A percentile compares a stretch with the other conserved stretches of the same genome.
Conservation (phyloP, 92 coral and sea anemone species). For the Epizoanthus scotinus region DNA sequence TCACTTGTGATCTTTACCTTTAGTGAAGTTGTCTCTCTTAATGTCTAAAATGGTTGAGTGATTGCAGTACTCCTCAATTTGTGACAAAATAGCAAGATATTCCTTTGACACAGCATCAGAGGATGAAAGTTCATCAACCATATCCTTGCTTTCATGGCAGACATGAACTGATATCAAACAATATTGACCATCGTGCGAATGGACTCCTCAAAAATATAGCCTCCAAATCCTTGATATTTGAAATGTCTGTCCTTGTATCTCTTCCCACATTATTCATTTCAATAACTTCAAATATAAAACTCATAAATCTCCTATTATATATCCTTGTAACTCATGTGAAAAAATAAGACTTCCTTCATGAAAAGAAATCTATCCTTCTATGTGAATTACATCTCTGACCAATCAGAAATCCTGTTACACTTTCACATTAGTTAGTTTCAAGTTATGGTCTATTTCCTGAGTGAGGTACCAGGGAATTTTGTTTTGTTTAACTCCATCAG, state of each 20-base stretch:
- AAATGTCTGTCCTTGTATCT: constrained; percentile 12
- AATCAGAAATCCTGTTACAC: constrained; percentile 17
- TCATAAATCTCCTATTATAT: neutral
- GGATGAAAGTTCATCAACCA: constrained; percentile 78
- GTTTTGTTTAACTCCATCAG: neutral
- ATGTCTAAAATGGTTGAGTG: constrained; percentile 66
- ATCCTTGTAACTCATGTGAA: neutral
- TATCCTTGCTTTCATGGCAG: constrained; percentile 47
- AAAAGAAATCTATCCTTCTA: neutral
- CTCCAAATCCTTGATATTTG: neutral
- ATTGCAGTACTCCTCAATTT: constrained; percentile 86
- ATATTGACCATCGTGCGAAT: neutral
- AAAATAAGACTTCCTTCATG: constrained; percentile 28
- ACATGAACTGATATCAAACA: neutral
- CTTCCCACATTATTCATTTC: constrained; percentile 20
- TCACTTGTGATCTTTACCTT: constrained; percentile 45
- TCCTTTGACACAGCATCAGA: constrained; percentile 84
- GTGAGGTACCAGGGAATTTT: too few relatives aligned
- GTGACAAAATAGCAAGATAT: constrained; percentile 77
- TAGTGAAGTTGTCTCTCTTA: constrained; percentile 34
- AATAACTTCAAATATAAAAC: constrained; percentile 4
- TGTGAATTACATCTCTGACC: constrained; percentile 1
- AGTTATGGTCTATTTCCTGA: neutral
- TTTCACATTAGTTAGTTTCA: neutral
- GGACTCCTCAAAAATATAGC: neutral